Base-by-base conservation (phyloP, 2,797 vertebrate species). In the Serranus cabrilla region DNA sequence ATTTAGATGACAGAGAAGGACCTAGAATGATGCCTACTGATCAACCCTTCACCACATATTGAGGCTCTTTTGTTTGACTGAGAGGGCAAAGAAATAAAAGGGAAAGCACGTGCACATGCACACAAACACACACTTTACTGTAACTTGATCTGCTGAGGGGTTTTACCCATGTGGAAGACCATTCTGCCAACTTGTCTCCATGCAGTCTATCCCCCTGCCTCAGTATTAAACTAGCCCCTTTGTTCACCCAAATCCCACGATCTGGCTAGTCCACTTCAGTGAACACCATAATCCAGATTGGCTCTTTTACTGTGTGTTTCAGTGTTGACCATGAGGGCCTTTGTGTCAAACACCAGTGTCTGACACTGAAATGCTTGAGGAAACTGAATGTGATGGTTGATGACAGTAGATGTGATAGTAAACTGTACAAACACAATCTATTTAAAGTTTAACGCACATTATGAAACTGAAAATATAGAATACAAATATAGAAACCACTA, bases 241-340 rank as follows among this genome's bases (percentile, higher is more conserved):
- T 81, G 67, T 81, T 78, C 10, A 14, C 31, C 27, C 51, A 66
- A 78, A 79, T 78, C 74, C 58, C 34, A 16, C 59, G 40, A 17
- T 76, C 55, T 76, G 69, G 47, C 69, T 18, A 0, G 16, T 40
- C 40, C 61, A 62, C 18, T 52, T 51, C 5, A 2, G 16, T 37
- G 47, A 62, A 55, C 1, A 16, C 42, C 11, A 12, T 40, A 14
- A 40, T 40, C 12, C 39, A 40, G 11, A 40, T 40, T 40, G 4
- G 11, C 39, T 40, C 39, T 40, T 40, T 40, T 11, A 40, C 11
- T 40, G 11, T 4, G 39, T 40, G 4, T 12, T 40, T 40, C 4
- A 40, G 13, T 40, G 39, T 13, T 13, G 39, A 40, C 39, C 27
- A 31, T 31, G 27, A 31, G 27, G 27, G 27, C 27, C 27, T 31